phyloP scores from a whole-genome alignment of 2,797 vertebrate species.

The Neomorphus geoffroyi region DNA sequence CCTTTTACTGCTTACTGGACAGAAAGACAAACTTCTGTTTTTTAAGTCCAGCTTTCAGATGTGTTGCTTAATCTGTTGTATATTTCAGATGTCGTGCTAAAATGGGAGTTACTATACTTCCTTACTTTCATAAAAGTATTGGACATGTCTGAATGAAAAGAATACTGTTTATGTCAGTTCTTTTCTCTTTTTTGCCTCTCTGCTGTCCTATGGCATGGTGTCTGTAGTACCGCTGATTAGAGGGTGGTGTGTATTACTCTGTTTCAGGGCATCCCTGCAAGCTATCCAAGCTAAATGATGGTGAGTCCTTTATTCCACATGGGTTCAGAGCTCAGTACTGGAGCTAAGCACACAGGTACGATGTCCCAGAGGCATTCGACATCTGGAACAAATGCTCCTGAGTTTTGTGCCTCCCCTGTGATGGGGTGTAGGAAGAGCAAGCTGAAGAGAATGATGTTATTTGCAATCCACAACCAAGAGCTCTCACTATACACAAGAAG shows the following conservation, averaged over 20 bases:
- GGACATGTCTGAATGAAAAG: background rate
- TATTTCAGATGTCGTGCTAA: background rate
- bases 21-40: background rate
- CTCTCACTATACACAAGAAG: background rate
- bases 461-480: background rate
- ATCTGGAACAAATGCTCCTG: background rate
- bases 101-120: background rate
- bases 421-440: background rate
- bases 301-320: background rate
- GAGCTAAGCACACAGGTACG: background rate
- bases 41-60: background rate
- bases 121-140: background rate
- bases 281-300: background rate
- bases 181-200: background rate
- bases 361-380: background rate
- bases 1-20: background rate
- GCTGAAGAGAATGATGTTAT: background rate
- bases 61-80: background rate
- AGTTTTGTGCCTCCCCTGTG: background rate
- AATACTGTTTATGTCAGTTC: background rate
- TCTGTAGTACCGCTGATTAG: background rate
- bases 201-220: fast-evolving
- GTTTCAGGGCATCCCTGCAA: background rate
- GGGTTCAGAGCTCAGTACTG: background rate
- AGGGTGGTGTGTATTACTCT: background rate